phyloP scores from a whole-genome alignment of 2,888 invertebrate species.

The Conchocele bisecta region DNA sequence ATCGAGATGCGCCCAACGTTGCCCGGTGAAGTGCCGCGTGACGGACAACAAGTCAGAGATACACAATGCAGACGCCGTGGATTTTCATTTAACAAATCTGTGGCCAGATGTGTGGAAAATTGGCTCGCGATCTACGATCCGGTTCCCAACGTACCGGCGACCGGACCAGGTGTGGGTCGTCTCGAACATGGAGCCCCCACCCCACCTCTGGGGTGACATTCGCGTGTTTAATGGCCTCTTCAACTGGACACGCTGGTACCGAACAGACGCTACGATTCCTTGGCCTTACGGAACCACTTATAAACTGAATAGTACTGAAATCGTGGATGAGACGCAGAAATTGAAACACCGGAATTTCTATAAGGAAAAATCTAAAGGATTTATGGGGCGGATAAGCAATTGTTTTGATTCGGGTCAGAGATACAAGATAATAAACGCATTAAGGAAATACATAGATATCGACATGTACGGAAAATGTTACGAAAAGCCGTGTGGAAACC shows the following conservation, averaged over 20 bases:
- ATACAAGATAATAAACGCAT: constrained; percentile 24
- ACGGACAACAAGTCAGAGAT: constrained; percentile 37
- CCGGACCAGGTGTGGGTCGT: constrained; percentile 66
- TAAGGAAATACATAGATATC: constrained; percentile 30
- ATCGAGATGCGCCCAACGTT: background rate
- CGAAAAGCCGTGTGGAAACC: constrained; percentile 29
- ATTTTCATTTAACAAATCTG: constrained; percentile 44
- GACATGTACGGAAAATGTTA: constrained; percentile 47
- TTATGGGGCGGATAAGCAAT: constrained; percentile 44
- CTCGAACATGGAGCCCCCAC: constrained; percentile 64
- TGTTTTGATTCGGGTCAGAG: constrained; percentile 35
- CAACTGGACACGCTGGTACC: constrained; percentile 51
- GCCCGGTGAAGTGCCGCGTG: constrained; percentile 24
- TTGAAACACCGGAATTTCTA: constrained; percentile 38
- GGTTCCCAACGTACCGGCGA: constrained; percentile 55
- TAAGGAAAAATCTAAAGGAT: constrained; percentile 31
- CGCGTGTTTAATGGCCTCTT: constrained; percentile 42
- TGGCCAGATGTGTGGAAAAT: constrained; percentile 37
- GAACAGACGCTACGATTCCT: constrained; percentile 30
- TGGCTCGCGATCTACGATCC: constrained; percentile 13
- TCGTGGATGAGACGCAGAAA: constrained; percentile 4
- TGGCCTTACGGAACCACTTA: constrained; percentile 35
- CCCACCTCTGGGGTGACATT: constrained; percentile 54
- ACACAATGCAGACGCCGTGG: constrained; percentile 32
- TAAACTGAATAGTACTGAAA: constrained; percentile 19